Base-by-base conservation (phyloP, 2,113 vertebrate genomes). In the Dolichallabes microphthalmus region DNA sequence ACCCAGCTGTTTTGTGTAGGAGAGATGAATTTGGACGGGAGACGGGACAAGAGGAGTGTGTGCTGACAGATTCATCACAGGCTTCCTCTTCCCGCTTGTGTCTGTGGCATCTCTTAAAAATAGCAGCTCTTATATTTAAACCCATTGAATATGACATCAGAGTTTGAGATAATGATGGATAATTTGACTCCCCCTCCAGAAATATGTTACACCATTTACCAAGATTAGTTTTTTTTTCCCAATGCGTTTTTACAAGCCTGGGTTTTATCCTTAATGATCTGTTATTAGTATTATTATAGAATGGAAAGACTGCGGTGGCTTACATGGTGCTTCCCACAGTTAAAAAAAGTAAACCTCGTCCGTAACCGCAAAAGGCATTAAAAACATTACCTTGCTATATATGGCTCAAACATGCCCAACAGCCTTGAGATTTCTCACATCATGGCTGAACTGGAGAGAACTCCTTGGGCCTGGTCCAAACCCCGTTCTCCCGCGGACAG, bases 301-400 rank as follows among this genome's bases (percentile, higher is more conserved):
- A 53, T 19, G 50, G 55, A 11, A 55, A 45, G 19, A 68, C 4
- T 12, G 27, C 53, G 3, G 11, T 82, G 63, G 45, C 45, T 82
- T 81, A 10, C 20, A 45, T 35, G 55, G 4, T 27, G n/a, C 15
- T 30, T 66, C 30, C 13, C 17, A 58, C 53, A 13, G 22, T 68
- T 55, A 57, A 22, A 82, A 69, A 82, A 80, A 50, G 0, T 27
- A 39, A 80, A 45, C 53, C 50, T 27, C n/a, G 79, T 22, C 30
- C 81, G 63, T 82, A 55, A 85, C 82, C 79, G 85, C n/a, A 64
- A 82, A 87, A 86, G 85, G 82, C 82, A 82, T 57, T 50, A 68
- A n/a, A 82, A 83, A 32, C 52, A 35, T 77, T 82, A 57, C 53
- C 50, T 35, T 85, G 82, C 88, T 89, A 87, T 77, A 86, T 86